Base-by-base conservation (phyloP, 1,140 invertebrate genomes). In the Anastatus disparis region DNA sequence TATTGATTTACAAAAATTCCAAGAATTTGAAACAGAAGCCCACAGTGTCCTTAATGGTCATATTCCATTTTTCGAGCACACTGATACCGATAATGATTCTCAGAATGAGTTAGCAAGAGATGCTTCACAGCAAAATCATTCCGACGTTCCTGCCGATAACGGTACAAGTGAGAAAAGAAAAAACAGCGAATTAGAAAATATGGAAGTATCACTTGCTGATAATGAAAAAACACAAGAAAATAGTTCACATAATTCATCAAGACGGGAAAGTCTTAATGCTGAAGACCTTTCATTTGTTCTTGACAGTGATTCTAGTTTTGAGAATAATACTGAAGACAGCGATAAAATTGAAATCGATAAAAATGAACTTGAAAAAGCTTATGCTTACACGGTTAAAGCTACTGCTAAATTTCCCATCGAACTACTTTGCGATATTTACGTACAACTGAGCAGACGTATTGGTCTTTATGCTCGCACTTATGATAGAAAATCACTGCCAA, bases 381-480 rank as follows among this genome's bases (percentile, higher is more conserved):
- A 90, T 75, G 82, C 87, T 68, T 84, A 88, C 74, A 89, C 88
- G 26, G 87, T 89, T 22, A 83, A 88, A 63, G 74, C 82, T 8
- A 87, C 91, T 0, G 80, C 86, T 2, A 79, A 85, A 26, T 88
- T 89, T 63, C 85, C 89, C 1, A 82, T 91, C 15, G 87, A 89
- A 52, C 85, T 89, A 27, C 76, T 92, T 0, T 82, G 90, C 31
- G 90, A 92, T 75, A 81, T 91, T 52, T 89, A 91, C 79, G 85
- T 89, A 52, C 88, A 91, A 76, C 77, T 92, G 0, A 87, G 87
- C 27, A 77, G 85, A 70, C 87, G 88, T 27, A 82, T 90, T n/a
- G 85, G 82, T 22, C 81, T 82, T 74, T 90, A 89, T 79, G 77
- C 81, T 26, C 78, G 82, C 46, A 86, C 76, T 44, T 82, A 84